Base-by-base conservation (phyloP, 2,113 vertebrate species). In the Nothocercus julius region DNA sequence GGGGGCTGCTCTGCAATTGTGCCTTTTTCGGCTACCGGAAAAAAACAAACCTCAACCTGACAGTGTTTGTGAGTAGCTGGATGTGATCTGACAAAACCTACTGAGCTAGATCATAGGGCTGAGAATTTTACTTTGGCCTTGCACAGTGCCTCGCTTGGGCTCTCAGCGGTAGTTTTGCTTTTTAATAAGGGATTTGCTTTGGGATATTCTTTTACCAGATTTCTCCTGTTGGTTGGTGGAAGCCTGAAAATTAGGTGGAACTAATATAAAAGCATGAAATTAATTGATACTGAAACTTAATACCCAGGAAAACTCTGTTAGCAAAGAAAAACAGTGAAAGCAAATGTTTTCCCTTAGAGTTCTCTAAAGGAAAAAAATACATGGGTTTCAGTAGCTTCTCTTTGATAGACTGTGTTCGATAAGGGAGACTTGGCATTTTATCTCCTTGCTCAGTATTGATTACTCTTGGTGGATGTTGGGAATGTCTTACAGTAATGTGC, bases 101-200 rank as follows among this genome's bases (percentile, higher is more conserved):
- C 74, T 36, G 66, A 78, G 83, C 92, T 73, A 66, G 56, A 94
- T 95, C 69, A 53, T 2, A 11, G 61, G 58, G 32, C 54, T 75
- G 76, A 56, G 92, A 81, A 47, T 74, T 63, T 86, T 85, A 15
- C 91, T 90, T 58, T 49, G 80, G 74, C 73, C 53, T 94, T 1
- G 1, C 44, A 25, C 1, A 2, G 87, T 58, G 83, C 49, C 69
- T 79, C 2, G 77, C 79, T 82, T 72, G 86, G 85, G 70, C 44
- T 89, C 58, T 66, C 77, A 32, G 30, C 58, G 93, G 21, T 38
- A 7, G 36, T 34, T 93, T 93, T 94, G 63, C 80, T 85, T 96
- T 92, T 86, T 95, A 82, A 42, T 94, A 90, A 82, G 85, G 90
- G 83, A 53, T 95, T 96, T 83, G 68, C 81, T 88, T 62, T 45